phyloP scores from a whole-genome alignment of 2,113 vertebrate species.

The Labrus mixtus region DNA sequence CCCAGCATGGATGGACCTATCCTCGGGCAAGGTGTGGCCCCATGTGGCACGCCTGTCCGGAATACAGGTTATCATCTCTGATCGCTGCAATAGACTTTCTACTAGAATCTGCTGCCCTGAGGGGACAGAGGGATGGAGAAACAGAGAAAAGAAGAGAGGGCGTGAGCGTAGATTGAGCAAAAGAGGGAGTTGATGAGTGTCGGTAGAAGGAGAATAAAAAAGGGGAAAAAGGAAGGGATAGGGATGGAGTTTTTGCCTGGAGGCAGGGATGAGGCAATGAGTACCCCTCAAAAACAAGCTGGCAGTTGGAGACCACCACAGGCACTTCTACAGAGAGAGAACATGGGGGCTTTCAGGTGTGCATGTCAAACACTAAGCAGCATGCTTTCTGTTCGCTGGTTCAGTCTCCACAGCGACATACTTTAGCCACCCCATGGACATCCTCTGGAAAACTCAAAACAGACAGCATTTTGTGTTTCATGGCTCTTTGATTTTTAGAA shows the following conservation, averaged over 20 bases:
- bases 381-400: slow-evolving; percentile 66
- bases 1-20: slow-evolving; percentile 83
- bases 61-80: slow-evolving; percentile 85
- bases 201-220: slow-evolving; percentile 45
- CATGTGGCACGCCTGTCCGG: slow-evolving; percentile 81
- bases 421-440: slow-evolving; percentile 58
- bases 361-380: slow-evolving; percentile 77
- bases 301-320: slow-evolving; percentile 84
- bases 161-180: slow-evolving; percentile 58
- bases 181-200: slow-evolving; percentile 67
- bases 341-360: slow-evolving; percentile 76
- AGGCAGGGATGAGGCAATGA: slow-evolving; percentile 83
- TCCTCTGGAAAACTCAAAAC: slow-evolving; percentile 45
- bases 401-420: slow-evolving; percentile 60
- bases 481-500: slow-evolving; percentile 39
- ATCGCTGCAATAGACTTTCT: slow-evolving; percentile 82
- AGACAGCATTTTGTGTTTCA: slow-evolving; percentile 57
- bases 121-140: slow-evolving; percentile 66
- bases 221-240: slow-evolving; percentile 34
- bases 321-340: slow-evolving; percentile 73
- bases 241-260: slow-evolving; percentile 78
- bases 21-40: slow-evolving; percentile 86
- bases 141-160: slow-evolving; percentile 60
- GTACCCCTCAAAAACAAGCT: slow-evolving; percentile 79
- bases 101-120: slow-evolving; percentile 79